Evolutionary conservation across 2,113 vertebrate genomes (phyloP).

Genomic region (Antennarius striatus): DNA sequence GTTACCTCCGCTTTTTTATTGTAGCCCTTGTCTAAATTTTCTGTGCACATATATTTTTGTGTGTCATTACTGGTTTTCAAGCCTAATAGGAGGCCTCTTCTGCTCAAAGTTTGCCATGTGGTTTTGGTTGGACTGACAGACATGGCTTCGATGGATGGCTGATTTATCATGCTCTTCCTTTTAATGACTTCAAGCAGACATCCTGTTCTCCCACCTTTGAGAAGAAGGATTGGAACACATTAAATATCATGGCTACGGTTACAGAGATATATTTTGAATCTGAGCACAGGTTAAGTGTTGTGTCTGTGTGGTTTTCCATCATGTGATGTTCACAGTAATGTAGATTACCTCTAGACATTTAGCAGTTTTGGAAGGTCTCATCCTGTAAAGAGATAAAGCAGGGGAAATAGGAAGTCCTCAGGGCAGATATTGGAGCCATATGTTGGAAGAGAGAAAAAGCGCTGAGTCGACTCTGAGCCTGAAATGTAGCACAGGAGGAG

Average conservation of each 20-base stretch:
- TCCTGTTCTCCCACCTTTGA: constrained; percentile 43
- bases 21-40: constrained; percentile 14
- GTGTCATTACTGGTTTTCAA: constrained; percentile 37
- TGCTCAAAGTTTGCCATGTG: constrained; percentile 43
- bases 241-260: constrained; percentile 6
- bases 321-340: constrained; percentile 4
- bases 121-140: constrained; percentile 55
- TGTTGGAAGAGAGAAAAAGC: constrained; percentile 31
- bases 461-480: constrained; percentile 61
- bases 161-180: constrained; percentile 47
- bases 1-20: constrained; percentile 23
- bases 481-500: constrained; percentile 50
- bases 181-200: constrained; percentile 39
- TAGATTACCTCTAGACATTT: constrained; percentile 30
- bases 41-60: constrained; percentile 18
- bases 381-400: constrained; percentile 44
- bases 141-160: constrained; percentile 24
- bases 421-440: constrained; percentile 26
- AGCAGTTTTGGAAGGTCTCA: constrained; percentile 18
- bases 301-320: constrained; percentile 15
- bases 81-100: constrained; percentile 19
- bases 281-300: constrained; percentile 7
- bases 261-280: constrained; percentile 1
- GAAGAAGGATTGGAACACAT: neutral
- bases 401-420: constrained; percentile 44